Evolutionary conservation across 2,113 vertebrate genomes (phyloP).

Genomic region (Vulpes vulpes): DNA sequence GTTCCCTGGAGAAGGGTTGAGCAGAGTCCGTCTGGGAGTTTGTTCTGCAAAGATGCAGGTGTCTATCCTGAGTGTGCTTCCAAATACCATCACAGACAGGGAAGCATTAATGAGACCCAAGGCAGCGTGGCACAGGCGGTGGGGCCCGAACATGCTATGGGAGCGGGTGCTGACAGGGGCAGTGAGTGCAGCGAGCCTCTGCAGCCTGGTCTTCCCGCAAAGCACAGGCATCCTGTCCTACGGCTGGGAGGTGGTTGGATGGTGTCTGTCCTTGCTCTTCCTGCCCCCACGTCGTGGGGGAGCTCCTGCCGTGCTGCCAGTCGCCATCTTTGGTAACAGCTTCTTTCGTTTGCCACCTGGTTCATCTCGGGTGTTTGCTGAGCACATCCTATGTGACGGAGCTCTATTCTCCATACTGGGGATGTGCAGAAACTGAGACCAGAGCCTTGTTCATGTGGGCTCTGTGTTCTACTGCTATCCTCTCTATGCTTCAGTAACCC

Average conservation of each 20-base stretch:
- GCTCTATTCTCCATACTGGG: background rate
- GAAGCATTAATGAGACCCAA: background rate
- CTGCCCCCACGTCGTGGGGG: no score
- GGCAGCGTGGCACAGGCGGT: accelerated
- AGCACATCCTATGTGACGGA: background rate
- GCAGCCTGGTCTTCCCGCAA: no score
- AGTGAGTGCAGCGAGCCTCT: accelerated
- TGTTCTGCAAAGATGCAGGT: accelerated
- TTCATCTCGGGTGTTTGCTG: background rate
- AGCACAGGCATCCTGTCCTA: no score
- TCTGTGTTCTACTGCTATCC: accelerated
- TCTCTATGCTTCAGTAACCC: background rate
- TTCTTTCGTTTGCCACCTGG: accelerated
- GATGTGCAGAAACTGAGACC: background rate
- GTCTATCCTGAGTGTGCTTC: accelerated
- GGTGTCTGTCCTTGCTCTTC: background rate
- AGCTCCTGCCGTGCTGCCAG: background rate
- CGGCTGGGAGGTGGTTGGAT: background rate
- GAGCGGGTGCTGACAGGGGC: accelerated
- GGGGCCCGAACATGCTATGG: accelerated
- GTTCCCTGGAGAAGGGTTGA: background rate
- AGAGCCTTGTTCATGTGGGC: background rate
- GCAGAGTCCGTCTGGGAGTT: background rate
- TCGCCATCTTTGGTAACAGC: accelerated
- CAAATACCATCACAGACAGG: no score